phyloP scores from a whole-genome alignment of 2,113 vertebrate genomes.

The Festucalex cinctus region DNA sequence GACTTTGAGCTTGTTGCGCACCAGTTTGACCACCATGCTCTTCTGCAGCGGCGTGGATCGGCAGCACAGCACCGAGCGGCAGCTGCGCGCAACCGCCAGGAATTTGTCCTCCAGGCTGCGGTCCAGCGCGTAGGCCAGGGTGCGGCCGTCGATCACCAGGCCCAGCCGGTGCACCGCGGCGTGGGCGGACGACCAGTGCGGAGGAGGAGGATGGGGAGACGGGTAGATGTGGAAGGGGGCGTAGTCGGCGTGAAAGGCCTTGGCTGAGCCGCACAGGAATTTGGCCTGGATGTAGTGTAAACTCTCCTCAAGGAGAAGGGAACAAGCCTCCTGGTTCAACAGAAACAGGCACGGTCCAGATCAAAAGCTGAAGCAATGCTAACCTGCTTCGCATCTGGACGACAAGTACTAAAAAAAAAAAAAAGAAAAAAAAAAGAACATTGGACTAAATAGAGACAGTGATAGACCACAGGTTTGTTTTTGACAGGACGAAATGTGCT shows the following conservation, averaged over 20 bases:
- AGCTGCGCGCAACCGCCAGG: slow-evolving; percentile 83
- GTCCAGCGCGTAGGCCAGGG: slow-evolving; percentile 89
- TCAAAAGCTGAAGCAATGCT: neutral
- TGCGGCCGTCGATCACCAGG: slow-evolving; percentile 91
- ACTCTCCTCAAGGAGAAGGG: slow-evolving; percentile 85
- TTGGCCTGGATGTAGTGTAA: slow-evolving; percentile 83
- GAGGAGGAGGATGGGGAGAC: slow-evolving; percentile 32
- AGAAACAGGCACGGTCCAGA: slow-evolving; percentile 34
- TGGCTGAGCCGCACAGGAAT: slow-evolving; percentile 65
- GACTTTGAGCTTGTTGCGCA: slow-evolving; percentile 93
- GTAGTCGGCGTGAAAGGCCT: slow-evolving; percentile 64
- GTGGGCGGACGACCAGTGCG: slow-evolving; percentile 54
- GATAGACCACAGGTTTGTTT: neutral
- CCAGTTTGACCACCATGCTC: slow-evolving; percentile 95
- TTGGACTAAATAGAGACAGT: slow-evolving; percentile 1
- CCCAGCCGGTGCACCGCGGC: slow-evolving; percentile 75
- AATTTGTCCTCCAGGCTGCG: slow-evolving; percentile 87
- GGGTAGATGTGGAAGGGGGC: slow-evolving; percentile 56
- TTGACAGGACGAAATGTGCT: neutral
- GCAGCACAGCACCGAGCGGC: slow-evolving; percentile 90
- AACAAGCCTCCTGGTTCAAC: slow-evolving; percentile 83
- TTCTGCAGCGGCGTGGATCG: slow-evolving; percentile 95
- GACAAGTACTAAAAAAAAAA: slow-evolving; percentile 21
- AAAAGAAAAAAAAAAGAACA: neutral
- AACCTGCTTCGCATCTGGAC: slow-evolving; percentile 46